Percentiles rank a stretch among this genome's conserved stretches.
phyloP scores from a whole-genome alignment of 2,888 invertebrate species.

The Patella pellucida region DNA sequence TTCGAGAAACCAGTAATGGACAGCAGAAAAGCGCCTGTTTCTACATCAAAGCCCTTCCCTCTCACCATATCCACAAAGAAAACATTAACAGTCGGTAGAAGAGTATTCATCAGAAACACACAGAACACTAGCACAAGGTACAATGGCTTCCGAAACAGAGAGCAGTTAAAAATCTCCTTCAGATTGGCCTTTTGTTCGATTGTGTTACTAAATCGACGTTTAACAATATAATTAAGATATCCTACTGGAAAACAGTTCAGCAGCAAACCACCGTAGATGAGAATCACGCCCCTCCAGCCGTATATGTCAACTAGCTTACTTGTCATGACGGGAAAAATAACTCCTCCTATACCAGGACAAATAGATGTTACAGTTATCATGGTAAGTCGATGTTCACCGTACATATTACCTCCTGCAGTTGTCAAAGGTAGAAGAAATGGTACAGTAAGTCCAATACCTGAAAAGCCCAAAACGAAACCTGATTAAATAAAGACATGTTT shows the following conservation, averaged over 20 bases:
- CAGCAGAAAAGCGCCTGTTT: neutral
- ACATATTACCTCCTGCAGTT: neutral
- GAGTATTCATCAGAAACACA: neutral
- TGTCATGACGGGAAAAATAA: neutral
- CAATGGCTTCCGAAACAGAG: neutral
- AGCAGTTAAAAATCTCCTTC: neutral
- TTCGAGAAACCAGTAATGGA: neutral
- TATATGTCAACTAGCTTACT: neutral
- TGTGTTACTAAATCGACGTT: neutral
- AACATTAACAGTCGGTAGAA: neutral
- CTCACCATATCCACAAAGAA: neutral
- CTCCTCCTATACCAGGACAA: neutral
- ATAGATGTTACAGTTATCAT: neutral
- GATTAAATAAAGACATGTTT: too few relatives aligned
- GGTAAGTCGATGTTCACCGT: neutral
- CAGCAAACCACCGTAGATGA: neutral
- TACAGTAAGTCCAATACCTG: neutral
- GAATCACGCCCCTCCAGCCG: neutral
- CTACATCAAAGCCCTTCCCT: neutral
- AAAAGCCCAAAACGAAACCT: too few relatives aligned
- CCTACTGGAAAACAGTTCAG: neutral
- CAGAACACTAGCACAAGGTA: neutral
- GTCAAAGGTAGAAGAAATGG: neutral
- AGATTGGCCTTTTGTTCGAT: neutral
- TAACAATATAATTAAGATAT: neutral